phyloP scores from a whole-genome alignment of 1,140 invertebrate genomes.

The Telenomus remus region DNA sequence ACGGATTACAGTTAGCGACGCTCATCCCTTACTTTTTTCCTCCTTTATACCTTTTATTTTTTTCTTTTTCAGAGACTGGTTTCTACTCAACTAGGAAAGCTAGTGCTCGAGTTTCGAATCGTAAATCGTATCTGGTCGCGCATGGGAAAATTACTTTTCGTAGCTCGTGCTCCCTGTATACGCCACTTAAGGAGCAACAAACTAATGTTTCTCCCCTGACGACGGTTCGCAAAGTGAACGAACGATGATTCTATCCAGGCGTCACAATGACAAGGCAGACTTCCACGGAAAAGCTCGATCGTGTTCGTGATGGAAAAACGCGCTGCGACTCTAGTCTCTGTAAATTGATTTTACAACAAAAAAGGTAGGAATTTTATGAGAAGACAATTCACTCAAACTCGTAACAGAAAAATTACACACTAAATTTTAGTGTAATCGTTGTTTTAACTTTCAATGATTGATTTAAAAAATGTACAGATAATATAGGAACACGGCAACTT shows the following conservation, averaged over 20 bases:
- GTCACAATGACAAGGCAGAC: conserved; percentile 26
- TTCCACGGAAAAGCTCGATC: conserved; percentile 29
- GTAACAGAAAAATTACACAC: conserved; percentile 25
- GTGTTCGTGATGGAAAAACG: conserved; percentile 1
- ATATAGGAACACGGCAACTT: no score
- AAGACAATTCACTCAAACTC: conserved; percentile 36
- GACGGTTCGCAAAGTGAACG: conserved; percentile 45
- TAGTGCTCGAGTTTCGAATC: conserved; percentile 49
- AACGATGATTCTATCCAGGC: conserved; percentile 47
- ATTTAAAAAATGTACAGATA: conserved; percentile 35
- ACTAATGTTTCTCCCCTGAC: conserved; percentile 51
- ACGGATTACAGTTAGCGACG: conserved; percentile 56
- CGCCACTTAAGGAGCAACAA: conserved; percentile 41
- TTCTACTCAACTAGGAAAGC: conserved; percentile 27
- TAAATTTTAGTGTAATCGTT: conserved; percentile 20
- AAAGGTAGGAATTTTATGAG: conserved; percentile 12
- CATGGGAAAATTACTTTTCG: conserved; percentile 62
- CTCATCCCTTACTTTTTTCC: conserved; percentile 39
- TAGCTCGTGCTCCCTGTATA: conserved; percentile 44
- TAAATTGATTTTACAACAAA: conserved; percentile 40
- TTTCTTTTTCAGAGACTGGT: conserved; percentile 47
- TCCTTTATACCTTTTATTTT: no score
- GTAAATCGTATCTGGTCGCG: conserved; percentile 58
- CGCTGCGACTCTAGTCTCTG: conserved; percentile 1
- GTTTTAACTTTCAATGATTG: conserved; percentile 34